phyloP scores from a whole-genome alignment of 1,140 invertebrate genomes.

The Archegozetes longisetosus region DNA sequence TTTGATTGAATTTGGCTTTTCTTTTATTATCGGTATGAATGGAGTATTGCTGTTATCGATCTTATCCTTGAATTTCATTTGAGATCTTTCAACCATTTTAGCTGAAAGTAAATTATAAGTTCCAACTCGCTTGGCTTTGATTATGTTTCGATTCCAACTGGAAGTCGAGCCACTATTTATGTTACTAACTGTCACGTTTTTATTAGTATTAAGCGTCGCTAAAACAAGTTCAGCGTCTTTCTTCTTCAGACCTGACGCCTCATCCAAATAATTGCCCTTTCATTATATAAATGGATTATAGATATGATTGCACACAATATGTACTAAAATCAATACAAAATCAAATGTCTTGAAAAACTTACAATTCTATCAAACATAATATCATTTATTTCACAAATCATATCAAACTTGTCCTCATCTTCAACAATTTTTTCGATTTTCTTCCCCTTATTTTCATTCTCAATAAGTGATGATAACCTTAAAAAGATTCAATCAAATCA shows the following conservation, averaged over 20 bases:
- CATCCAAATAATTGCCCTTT: conserved; percentile 44
- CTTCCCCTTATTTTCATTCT: conserved; percentile 28
- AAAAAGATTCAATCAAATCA: too few species aligned
- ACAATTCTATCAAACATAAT: conserved; percentile 60
- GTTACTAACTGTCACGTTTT: conserved; percentile 28
- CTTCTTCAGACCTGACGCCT: conserved; percentile 46
- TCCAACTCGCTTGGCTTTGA: background rate
- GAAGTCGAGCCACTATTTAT: conserved; percentile 17
- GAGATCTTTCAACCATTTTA: conserved; percentile 43
- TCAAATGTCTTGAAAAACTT: conserved; percentile 25
- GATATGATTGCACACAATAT: conserved; percentile 2
- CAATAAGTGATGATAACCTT: conserved; percentile 37
- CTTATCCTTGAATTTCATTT: conserved; percentile 63
- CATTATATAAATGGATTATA: background rate
- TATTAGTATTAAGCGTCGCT: conserved; percentile 27
- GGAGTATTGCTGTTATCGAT: conserved; percentile 57
- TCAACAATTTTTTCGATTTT: conserved; percentile 31
- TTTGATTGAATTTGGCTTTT: conserved; percentile 74
- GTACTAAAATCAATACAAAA: conserved; percentile 1
- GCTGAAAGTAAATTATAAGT: conserved; percentile 1
- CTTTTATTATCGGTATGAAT: conserved; percentile 62
- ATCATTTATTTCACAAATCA: conserved; percentile 58
- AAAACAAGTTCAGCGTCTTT: conserved; percentile 36
- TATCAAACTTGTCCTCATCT: conserved; percentile 52
- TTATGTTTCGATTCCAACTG: background rate